Evolutionary conservation across 2,797 vertebrate species (phyloP).

Genomic region (Oophaga sylvatica): DNA sequence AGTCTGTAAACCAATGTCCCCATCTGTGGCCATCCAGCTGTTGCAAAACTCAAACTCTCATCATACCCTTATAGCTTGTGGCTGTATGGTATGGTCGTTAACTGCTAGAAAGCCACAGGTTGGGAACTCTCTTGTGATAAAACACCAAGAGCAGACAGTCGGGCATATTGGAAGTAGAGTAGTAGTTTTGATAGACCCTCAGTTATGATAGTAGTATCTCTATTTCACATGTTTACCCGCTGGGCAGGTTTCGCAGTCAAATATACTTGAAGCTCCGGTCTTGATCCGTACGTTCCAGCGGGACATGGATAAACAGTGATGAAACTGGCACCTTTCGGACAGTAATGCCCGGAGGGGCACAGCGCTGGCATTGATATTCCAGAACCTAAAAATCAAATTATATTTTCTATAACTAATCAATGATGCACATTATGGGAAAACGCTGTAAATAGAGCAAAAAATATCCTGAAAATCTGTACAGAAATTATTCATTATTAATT

Average conservation of each 20-base stretch:
- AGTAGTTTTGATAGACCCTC: not conserved
- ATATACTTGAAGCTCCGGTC: slow-evolving; percentile 70
- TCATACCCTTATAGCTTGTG: too few relatives aligned
- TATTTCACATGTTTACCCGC: slow-evolving; percentile 72
- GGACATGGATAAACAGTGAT: slow-evolving; percentile 79
- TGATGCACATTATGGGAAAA: not conserved
- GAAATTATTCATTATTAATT: not conserved
- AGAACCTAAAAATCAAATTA: slow-evolving; percentile 67
- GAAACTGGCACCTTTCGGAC: slow-evolving; percentile 73
- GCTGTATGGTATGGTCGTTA: too few relatives aligned
- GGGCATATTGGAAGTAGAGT: too few relatives aligned
- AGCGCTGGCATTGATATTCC: slow-evolving; percentile 69
- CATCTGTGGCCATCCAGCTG: too few relatives aligned
- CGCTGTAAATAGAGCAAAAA: too few relatives aligned
- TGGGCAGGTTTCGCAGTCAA: slow-evolving; percentile 80
- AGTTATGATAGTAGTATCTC: not conserved
- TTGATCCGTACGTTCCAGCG: slow-evolving; percentile 79
- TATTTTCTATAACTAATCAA: not conserved
- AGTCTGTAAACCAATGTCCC: too few relatives aligned
- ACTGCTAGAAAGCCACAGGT: too few relatives aligned
- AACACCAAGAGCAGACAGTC: too few relatives aligned
- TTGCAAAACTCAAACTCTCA: too few relatives aligned
- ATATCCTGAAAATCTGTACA: not conserved
- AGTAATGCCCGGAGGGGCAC: slow-evolving; percentile 81
- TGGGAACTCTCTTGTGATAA: too few relatives aligned